Base-by-base conservation (phyloP, 2,888 invertebrate species). In the Xanthorhoe spadicearia region DNA sequence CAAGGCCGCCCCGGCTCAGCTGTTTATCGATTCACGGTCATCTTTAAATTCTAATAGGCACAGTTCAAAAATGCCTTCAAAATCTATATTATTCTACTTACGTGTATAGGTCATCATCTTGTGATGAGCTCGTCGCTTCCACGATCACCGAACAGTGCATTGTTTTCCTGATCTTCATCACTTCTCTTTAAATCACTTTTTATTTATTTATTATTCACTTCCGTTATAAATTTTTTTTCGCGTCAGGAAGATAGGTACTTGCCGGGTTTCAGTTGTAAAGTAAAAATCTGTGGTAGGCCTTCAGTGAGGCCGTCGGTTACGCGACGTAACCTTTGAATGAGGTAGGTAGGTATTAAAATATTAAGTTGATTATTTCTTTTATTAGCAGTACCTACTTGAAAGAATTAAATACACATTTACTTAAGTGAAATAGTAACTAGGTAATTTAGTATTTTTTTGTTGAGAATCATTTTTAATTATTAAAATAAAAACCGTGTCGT, bases 81-180 rank as follows among this genome's bases (percentile, higher is more conserved):
- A n/a, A n/a, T n/a, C n/a, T n/a, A n/a, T n/a, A n/a, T n/a, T n/a
- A n/a, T n/a, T 19, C 17, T 69, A 87, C 92, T 87, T 78, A 92
- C 92, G 87, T 84, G 73, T 92, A 91, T 1, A 89, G 72, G 64
- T 91, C 91, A 65, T 89, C 91, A 56, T 89, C 91, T 55, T 78
- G 82, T 9, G 90, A 85, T 57, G 88, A 87, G 71, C 88, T 87
- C 6, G 86, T 85, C 1, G 87, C 86, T 71, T 89, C 89, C 38
- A 86, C 83, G 49, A 88, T 64, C 74, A 86, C 82, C 1, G 88
- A 78, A 69, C 81, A 80, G 70, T 82, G 88, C 88, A 89, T 87
- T 74, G 80, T 83, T 56, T 60, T 60, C 50, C 46, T 60, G n/a
- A 64, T 60, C 51, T 60, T 64, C 54, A 64, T 60, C 23, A 55